phyloP scores from a whole-genome alignment of 2,797 vertebrate species.

The Myripristis murdjan region DNA sequence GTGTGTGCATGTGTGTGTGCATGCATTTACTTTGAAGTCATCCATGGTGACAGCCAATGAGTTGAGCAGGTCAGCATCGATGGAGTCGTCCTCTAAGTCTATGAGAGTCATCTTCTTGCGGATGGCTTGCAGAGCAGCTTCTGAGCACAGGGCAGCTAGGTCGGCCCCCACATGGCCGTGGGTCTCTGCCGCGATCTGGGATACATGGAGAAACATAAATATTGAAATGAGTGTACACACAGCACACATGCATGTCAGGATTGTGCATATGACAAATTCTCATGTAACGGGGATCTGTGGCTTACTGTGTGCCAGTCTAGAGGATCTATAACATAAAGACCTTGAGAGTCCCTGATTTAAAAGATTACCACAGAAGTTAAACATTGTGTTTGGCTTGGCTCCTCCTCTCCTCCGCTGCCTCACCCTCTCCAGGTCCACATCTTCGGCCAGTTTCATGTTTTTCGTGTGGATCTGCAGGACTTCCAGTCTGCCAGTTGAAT shows the following conservation, averaged over 20 bases:
- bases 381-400: not conserved
- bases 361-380: not conserved
- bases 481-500: conserved; percentile 94
- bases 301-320: too few species aligned
- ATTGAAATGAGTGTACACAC: not conserved
- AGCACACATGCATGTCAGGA: not conserved
- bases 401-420: not conserved
- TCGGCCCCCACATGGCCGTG: conserved; percentile 96
- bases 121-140: conserved; percentile 95
- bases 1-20: not conserved
- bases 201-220: not conserved
- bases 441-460: conserved; percentile 96
- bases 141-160: conserved; percentile 94
- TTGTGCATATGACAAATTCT: too few species aligned
- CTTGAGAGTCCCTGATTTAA: too few species aligned
- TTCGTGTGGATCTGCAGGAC: conserved; percentile 98
- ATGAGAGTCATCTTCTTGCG: conserved; percentile 98
- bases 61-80: conserved; percentile 96
- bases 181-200: conserved; percentile 93
- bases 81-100: conserved; percentile 95
- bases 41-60: conserved; percentile 98
- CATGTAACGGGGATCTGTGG: too few species aligned
- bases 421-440: conserved; percentile 96
- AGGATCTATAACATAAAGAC: too few species aligned
- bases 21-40: conserved; percentile 90